These are phyloP conservation scores for Perizoma affinitatum DNA, from an alignment of 2,888 invertebrate species.

Conservation along the genomic window DNA sequence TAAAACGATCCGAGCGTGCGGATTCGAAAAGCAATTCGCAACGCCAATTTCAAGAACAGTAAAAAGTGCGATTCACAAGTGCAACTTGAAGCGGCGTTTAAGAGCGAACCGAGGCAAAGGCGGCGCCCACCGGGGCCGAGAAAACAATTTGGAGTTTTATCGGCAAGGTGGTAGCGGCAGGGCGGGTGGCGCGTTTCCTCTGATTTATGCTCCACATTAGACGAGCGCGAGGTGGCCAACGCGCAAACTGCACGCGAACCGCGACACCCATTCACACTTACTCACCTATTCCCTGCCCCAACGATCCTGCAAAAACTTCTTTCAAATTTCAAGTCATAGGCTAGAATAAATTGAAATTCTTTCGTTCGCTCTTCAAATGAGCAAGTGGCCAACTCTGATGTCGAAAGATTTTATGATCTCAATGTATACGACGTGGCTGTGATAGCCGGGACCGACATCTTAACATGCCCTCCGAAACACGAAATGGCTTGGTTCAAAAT, in stretches of 20 bases:
- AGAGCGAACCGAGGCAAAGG: slow-evolving; percentile 76
- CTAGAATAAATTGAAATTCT: too few relatives aligned
- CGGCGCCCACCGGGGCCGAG: slow-evolving; percentile 81
- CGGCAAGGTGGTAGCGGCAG: slow-evolving; percentile 62
- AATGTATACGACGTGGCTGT: too few relatives aligned
- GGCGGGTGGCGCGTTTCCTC: slow-evolving; percentile 65
- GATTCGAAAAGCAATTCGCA: slow-evolving; percentile 76
- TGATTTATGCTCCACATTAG: slow-evolving; percentile 80
- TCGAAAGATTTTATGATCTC: too few relatives aligned
- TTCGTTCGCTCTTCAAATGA: too few relatives aligned
- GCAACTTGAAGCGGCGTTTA: slow-evolving; percentile 84
- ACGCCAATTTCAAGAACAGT: slow-evolving; percentile 81
- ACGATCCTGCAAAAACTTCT: background rate
- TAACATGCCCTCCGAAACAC: too few relatives aligned
- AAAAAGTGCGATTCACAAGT: slow-evolving; percentile 84
- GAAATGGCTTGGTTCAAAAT: too few relatives aligned
- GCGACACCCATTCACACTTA: slow-evolving; percentile 61
- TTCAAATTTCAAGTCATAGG: background rate
- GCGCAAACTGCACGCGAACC: slow-evolving; percentile 71
- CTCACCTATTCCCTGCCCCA: slow-evolving; percentile 39
- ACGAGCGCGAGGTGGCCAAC: slow-evolving; percentile 61
- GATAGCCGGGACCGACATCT: too few relatives aligned
- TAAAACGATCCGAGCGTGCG: slow-evolving; percentile 60
- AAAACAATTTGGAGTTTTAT: slow-evolving; percentile 84
- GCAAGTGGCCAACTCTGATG: too few relatives aligned